Percentiles rank a stretch among this genome's conserved stretches.
phyloP scores from a whole-genome alignment of 2,888 invertebrate species.

The Cheilosia soror region DNA sequence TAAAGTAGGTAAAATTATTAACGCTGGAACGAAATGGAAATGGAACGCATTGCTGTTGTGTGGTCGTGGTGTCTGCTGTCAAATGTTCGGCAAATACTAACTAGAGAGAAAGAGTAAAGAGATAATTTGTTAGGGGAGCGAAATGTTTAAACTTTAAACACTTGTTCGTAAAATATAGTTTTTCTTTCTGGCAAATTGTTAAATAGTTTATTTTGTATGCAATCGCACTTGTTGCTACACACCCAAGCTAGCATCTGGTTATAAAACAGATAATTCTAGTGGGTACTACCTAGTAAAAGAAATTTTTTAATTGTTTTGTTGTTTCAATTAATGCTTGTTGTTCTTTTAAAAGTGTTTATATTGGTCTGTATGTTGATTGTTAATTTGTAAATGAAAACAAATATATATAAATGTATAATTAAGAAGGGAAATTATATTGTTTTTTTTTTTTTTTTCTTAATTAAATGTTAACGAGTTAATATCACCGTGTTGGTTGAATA shows the following conservation, averaged over 20 bases:
- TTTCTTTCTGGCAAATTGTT: conserved; percentile 22
- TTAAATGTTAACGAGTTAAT: no score
- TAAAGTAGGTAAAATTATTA: conserved; percentile 19
- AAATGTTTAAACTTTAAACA: conserved; percentile 15
- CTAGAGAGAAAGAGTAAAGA: background rate
- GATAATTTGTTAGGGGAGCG: background rate
- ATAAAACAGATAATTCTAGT: conserved; percentile 13
- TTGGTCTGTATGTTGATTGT: conserved; percentile 48
- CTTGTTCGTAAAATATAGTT: background rate
- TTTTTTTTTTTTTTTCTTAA: background rate
- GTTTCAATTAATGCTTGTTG: conserved; percentile 32
- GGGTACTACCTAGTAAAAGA: conserved; percentile 17
- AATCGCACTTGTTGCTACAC: conserved; percentile 30
- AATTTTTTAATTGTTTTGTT: conserved; percentile 48
- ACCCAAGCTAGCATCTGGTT: conserved; percentile 1
- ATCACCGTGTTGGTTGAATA: no score
- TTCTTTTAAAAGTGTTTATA: conserved; percentile 46
- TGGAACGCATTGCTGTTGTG: conserved; percentile 46
- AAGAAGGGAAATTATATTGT: background rate
- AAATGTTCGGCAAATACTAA: conserved; percentile 31
- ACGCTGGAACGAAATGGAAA: conserved; percentile 54
- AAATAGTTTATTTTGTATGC: conserved; percentile 9
- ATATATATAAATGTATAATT: conserved; percentile 44
- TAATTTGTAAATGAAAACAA: conserved; percentile 45
- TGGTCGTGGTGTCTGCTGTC: conserved; percentile 11